Evolutionary conservation across 2,888 invertebrate species (phyloP), one percentile per base, ranked within the genome.

Genomic region (Lagria hirta): DNA sequence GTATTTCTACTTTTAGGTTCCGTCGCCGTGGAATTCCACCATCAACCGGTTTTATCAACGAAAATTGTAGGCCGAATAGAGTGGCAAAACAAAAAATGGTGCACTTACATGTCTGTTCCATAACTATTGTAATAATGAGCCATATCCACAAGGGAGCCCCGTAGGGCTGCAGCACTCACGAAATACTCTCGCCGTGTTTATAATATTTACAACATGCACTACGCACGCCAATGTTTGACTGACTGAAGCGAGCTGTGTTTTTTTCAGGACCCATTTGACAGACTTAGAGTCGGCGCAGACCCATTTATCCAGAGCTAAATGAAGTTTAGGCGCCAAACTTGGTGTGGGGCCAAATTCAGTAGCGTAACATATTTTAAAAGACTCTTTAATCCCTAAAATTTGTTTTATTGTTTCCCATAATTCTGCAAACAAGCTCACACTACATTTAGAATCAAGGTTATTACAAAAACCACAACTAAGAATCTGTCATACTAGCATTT

Each of bases 61-160:
- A 16, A 14, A 11, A n/a, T n/a, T n/a, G n/a, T 14, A 10, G 11
- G 10, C 11, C 26, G 20, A 10, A n/a, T n/a, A n/a, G n/a, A n/a
- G n/a, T n/a, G n/a, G n/a, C 27, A n/a, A n/a, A n/a, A n/a, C 20
- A 5, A 18, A 18, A 17, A 17, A 4, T 23, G 10, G 8, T 33
- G 12, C 14, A 65, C 65, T 62, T 62, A 66, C 65, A 58, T 41
- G 40, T 65, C 62, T 32, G 56, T 45, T 38, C 60, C 62, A 24
- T 58, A 48, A 49, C 54, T 53, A 38, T 55, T 55, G 49, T 62
- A 66, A 50, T 60, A 64, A 45, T 61, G 60, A 55, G 65, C 65
- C 68, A 68, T 68, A 65, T 65, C 68, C 65, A 53, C 48, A 51
- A 41, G 53, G 53, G 58, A 52, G 62, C 60, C 63, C 64, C 60